Base-by-base conservation (phyloP, 2,888 invertebrate genomes). In the Scaptomyza cyrtandrae region DNA sequence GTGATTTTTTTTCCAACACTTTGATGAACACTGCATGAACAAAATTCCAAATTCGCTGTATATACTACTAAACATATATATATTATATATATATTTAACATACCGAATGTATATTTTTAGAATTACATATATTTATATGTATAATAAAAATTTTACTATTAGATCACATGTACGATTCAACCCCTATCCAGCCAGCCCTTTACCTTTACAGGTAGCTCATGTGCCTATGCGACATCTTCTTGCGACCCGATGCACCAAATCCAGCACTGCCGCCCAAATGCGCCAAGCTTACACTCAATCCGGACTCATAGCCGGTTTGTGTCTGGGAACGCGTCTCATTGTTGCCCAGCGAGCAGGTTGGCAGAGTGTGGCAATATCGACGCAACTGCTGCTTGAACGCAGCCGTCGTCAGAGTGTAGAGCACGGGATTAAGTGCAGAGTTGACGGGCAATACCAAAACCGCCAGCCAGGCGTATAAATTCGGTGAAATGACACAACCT, bases 371-470 rank as follows among this genome's bases (percentile, higher is more conserved):
- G 84, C 86, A 72, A 84, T 90, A 83, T 70, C 90, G 80, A 76
- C 78, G 66, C 87, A 90, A 67, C 90, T 94, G 94, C 88, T 94
- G 94, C 82, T 93, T 94, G 80, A 94, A 94, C 2, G 94, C 90
- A 14, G 93, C 93, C 2, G 94, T 94, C 2, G 94, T 94, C 48
- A 94, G 81, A 0, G 94, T 94, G 86, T 94, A 94, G 41, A 94
- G 91, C n/a, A 94, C 92, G 1, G 94, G 94, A 90, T 94, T 94
- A 7, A 94, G 88, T 0, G 94, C 94, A 1, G 94, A 94, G 86
- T 94, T 94, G 3, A 94, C 94, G 0, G 94, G 94, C 35, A 94
- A 89, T 7, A 94, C 93, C 71, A 94, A 93, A 24, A 94, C 93
- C 0, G 94, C 94, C 68, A 94, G 83, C 94, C 94, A 94, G 7